Percentiles rank a stretch among this genome's conserved stretches.
Evolutionary conservation across 2,797 vertebrate species (phyloP).

Genomic region (Myotis findleyi): DNA sequence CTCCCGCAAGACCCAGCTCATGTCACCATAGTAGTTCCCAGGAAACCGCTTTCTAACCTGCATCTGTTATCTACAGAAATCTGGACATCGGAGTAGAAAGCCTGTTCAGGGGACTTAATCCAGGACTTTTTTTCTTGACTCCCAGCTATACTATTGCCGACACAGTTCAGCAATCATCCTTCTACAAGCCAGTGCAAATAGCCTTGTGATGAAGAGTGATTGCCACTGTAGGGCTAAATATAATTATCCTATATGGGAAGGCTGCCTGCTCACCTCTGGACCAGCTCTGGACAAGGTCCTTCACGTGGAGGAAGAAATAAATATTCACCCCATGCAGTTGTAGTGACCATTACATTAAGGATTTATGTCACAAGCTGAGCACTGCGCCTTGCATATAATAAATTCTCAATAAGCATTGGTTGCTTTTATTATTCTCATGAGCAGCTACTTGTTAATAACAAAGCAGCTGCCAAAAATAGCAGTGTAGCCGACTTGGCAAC

Average conservation of each 20-base stretch:
- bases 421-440: background rate
- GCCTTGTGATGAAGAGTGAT: background rate
- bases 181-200: background rate
- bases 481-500: background rate
- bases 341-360: background rate
- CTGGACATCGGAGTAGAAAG: background rate
- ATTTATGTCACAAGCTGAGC: background rate
- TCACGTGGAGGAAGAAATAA: background rate
- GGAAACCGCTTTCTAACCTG: conserved; percentile 27
- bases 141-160: conserved; percentile 4
- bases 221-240: background rate
- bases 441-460: background rate
- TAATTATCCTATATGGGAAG: background rate
- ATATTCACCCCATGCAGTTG: background rate
- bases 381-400: background rate
- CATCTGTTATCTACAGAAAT: background rate
- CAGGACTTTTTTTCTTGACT: background rate
- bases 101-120: background rate
- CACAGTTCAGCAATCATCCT: background rate
- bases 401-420: background rate
- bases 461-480: background rate
- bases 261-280: background rate
- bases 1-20: background rate
- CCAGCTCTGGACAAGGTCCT: background rate
- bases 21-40: background rate